phyloP scores from a whole-genome alignment of 2,113 vertebrate species.

The Gasterosteus nipponicus region DNA sequence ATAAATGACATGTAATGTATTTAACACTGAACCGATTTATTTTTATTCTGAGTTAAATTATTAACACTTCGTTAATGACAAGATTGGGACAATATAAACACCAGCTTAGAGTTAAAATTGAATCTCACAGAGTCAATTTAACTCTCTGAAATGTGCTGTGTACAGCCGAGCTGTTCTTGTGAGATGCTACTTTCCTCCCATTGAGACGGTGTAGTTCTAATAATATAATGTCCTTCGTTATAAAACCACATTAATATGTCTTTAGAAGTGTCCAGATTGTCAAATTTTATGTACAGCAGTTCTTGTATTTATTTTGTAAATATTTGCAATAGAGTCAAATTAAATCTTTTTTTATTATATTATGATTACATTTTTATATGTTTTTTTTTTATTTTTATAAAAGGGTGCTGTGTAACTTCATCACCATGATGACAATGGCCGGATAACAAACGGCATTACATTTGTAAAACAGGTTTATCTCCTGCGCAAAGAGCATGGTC shows the following conservation, averaged over 20 bases:
- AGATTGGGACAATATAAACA: too few species aligned
- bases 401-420: background rate
- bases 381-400: background rate
- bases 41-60: too few species aligned
- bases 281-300: background rate
- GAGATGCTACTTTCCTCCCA: background rate
- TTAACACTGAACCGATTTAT: too few species aligned
- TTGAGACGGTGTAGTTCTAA: background rate
- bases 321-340: background rate
- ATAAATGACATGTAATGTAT: too few species aligned
- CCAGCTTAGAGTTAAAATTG: too few species aligned
- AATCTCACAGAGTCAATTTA: too few species aligned
- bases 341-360: background rate
- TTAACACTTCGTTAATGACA: too few species aligned
- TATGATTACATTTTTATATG: too few species aligned
- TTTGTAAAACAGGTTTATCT: slow-evolving; percentile 28
- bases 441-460: background rate
- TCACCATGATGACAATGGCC: background rate
- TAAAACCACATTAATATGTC: background rate
- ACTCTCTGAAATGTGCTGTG: too few species aligned
- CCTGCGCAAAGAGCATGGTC: background rate
- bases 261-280: slow-evolving; percentile 4
- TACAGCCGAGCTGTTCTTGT: background rate
- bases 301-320: background rate
- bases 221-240: background rate